Conservation (phyloP, 2,113 vertebrate species). For the Neomonachus schauinslandi region DNA sequence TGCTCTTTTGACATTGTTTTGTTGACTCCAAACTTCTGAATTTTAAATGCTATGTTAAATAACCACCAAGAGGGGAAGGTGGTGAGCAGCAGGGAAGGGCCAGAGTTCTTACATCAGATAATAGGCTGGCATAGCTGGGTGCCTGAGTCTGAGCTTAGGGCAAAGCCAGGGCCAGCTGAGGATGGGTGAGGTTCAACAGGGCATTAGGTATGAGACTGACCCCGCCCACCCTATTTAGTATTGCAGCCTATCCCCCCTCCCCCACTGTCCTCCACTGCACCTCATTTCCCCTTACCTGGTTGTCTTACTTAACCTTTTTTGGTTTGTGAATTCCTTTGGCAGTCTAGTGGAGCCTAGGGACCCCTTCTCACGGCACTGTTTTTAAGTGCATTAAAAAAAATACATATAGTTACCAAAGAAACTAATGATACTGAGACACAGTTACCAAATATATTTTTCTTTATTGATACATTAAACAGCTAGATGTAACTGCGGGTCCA, state of each 20-base stretch:
- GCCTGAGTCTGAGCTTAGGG: not conserved
- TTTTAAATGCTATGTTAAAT: not conserved
- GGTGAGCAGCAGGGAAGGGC: too few relatives aligned
- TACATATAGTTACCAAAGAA: not conserved
- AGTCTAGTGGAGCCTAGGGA: not conserved
- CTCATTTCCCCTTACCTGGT: not conserved
- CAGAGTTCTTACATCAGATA: not conserved
- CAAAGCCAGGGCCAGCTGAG: not conserved
- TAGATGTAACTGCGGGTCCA: not conserved
- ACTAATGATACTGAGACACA: not conserved
- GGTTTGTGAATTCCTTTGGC: not conserved
- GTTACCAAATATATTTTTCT: not conserved
- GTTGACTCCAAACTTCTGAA: not conserved
- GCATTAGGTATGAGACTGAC: not conserved
- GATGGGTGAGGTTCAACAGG: not conserved
- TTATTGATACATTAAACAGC: conserved; percentile 21
- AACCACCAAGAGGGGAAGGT: not conserved
- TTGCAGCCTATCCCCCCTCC: not conserved
- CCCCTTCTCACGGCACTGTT: not conserved
- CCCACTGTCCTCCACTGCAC: too few relatives aligned
- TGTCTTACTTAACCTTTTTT: not conserved
- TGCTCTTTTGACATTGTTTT: not conserved
- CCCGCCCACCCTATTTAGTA: not conserved
- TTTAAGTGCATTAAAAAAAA: not conserved
- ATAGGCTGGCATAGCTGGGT: accelerated